Evolutionary conservation across 2,797 vertebrate species (phyloP), one percentile per base, ranked within the genome.

Genomic region (Hybognathus amarus): DNA sequence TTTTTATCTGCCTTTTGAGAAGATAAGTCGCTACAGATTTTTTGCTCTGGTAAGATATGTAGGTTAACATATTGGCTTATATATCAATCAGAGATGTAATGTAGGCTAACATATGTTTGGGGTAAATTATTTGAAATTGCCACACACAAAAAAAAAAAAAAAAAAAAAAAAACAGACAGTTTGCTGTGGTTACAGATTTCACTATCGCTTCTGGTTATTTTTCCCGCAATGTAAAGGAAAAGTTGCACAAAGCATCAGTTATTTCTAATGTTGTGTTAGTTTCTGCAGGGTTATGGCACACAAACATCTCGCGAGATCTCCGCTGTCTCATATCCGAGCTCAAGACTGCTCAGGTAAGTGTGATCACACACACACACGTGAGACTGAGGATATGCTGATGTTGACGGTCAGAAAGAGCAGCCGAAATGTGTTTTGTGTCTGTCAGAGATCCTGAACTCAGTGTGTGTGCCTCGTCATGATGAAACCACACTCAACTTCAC

Each of bases 221-320:
- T 4, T 12, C 6, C 12, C 22, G 12, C 9, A 73, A 1, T 22
- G 70, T 4, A 52, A 52, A 20, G 10, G 24, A 30, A 8, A 3
- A 12, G 10, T 6, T 61, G 52, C 1, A 6, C 15, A 17, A 42
- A 9, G 17, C 6, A n/a, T n/a, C 6, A 24, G 42, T n/a, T 27
- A 5, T 36, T 11, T 52, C 1, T 18, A 7, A 54, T 11, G 79
- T 68, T 13, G 27, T 11, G 67, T 8, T 27, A 63, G 68, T 0
- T 9, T 33, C 45, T 78, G n/a, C 45, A 47, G 33, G 7, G 1
- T 71, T 12, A 94, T 94, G 93, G 89, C 91, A 2, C 88, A 82
- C 63, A 89, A 56, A 66, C 87, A 79, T 83, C 82, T 59, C 11
- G 83, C 87, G 67, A 92, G 30, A 42, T 76, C 42, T 36, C 20